Base-by-base conservation (phyloP, 2,113 vertebrate genomes). In the Triplophysa rosa region DNA sequence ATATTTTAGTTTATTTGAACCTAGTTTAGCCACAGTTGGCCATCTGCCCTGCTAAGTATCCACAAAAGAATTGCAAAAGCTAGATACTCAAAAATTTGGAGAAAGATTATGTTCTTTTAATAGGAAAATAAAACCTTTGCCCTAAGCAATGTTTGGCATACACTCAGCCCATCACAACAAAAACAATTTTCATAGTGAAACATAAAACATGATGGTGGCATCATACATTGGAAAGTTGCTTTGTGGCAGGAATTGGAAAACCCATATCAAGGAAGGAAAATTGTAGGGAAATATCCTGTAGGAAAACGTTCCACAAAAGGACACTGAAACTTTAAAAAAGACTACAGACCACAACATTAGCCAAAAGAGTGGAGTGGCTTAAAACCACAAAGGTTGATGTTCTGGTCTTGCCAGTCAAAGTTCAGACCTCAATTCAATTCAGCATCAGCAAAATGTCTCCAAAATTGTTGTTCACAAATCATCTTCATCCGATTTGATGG, bases 361-460 rank as follows among this genome's bases (percentile, higher is more conserved):
- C 33, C 13, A 73, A 40, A 58, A 42, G 3, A 17, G 29, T 59
- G 33, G 33, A 42, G 70, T 73, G 70, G 33, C 54, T 42, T 73
- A 5, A 73, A 17, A 42, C 12, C 29, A 21, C 19, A 58, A 58
- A 21, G 19, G 54, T 58, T 58, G n/a, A 21, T 58, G n/a, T 21
- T 9, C 54, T 21, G 54, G 9, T 10, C 19, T 9, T n/a, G 19
- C 54, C 54, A 40, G 54, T 17, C 3, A 61, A 42, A 42, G 13
- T 40, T 11, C n/a, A 71, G 49, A 23, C 33, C 16, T 59, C 12
- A 58, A 13, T 58, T 10, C 67, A 70, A 33, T n/a, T 33, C 4
- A 54, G 24, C 67, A 54, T 13, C 23, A 52, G 67, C 29, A 23
- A 52, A 54, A 54, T 69, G 47, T 29, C 67, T 69, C 14, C 8